Base-by-base conservation (phyloP, 2,888 invertebrate species). In the Neoaliturus tenellus region DNA sequence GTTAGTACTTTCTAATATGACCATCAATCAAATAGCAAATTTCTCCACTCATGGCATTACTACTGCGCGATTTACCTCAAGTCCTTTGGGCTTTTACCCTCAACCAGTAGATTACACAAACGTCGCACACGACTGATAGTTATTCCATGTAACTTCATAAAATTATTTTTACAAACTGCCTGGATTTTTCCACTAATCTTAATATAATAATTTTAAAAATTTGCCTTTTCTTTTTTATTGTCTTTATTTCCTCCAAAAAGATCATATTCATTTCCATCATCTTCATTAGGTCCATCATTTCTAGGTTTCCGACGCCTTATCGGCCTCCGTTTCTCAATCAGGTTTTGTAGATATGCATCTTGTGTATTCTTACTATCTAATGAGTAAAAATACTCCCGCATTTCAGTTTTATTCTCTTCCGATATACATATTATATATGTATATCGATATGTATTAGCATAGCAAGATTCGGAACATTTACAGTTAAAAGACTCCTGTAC, bases 161-260 rank as follows among this genome's bases (percentile, higher is more conserved):
- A 81, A 25, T 69, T 55, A 67, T 20, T 67, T 81, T 39, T 67
- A 58, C 80, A 58, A 1, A 80, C 80, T 17, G 31, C 23, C 12
- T 20, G 20, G 25, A 55, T 20, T 25, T 6, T 55, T 8, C 39
- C 55, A 80, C 31, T 51, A 25, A 67, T n/a, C 33, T 67, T 67
- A n/a, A 67, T 41, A 25, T 75, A n/a, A 75, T 75, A 75, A 41
- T 8, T 75, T 41, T 41, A 75, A 75, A 23, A 14, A 12, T 75
- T 71, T 71, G 2, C 41, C 41, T 75, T 75, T 48, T 48, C 8
- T 48, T 48, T 48, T 48, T 2, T 48, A 48, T 14, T 48, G 5
- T 4, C 12, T 17, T 4, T 48, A 14, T 17, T 14, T 14, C 14
- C 8, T 3, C 14, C 48, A 14, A 17, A 2, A 4, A 4, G 14